Evolutionary conservation across 2,113 vertebrate species (phyloP).

Genomic region (Bothrops jararaca): DNA sequence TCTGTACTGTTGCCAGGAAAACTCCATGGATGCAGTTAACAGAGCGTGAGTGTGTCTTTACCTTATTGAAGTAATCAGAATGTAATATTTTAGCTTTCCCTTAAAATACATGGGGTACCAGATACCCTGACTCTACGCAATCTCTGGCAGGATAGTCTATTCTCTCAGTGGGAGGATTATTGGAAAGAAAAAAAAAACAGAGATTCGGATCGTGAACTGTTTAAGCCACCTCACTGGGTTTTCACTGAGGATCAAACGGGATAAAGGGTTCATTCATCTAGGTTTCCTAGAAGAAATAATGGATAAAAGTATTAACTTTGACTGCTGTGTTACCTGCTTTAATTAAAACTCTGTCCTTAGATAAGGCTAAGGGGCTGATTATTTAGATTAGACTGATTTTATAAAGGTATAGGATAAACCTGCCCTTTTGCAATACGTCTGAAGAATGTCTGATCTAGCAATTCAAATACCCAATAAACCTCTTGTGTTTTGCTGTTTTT

Average conservation of each 20-base stretch:
- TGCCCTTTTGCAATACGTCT: neutral
- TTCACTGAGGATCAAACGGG: neutral
- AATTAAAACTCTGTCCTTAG: neutral
- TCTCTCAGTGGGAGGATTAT: neutral
- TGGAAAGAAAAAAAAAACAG: neutral
- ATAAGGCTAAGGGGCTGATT: neutral
- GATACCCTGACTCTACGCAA: neutral
- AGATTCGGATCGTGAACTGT: neutral
- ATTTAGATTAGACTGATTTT: neutral
- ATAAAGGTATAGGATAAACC: neutral
- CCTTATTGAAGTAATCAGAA: constrained; percentile 21
- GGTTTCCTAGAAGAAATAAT: neutral
- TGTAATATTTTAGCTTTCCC: constrained; percentile 36
- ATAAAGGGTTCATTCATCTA: neutral
- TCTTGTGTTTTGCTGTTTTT: neutral
- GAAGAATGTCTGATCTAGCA: neutral
- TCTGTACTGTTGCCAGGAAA: neutral
- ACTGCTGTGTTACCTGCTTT: neutral
- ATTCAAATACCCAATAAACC: neutral
- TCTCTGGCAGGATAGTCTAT: neutral
- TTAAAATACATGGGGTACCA: neutral
- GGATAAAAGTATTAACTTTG: neutral
- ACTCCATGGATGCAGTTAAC: neutral
- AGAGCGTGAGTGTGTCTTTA: neutral
- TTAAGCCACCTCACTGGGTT: neutral